Evolutionary conservation across 1,140 invertebrate species (phyloP).

Genomic region (Drosophila nannoptera): DNA sequence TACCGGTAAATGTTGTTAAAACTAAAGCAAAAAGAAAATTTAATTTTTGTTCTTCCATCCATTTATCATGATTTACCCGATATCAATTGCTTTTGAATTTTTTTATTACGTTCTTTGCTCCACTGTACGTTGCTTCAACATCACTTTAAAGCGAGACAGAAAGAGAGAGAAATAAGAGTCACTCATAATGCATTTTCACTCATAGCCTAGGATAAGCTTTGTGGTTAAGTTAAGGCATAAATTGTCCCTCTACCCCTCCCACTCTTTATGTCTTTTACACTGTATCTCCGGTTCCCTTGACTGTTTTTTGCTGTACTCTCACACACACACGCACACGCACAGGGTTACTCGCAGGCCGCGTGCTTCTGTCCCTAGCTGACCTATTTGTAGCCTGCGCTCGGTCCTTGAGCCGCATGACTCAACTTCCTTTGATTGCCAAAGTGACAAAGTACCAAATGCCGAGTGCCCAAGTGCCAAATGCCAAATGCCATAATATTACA

Average conservation of each 20-base stretch:
- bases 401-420: slow-evolving; percentile 11
- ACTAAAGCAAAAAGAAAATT: slow-evolving; percentile 18
- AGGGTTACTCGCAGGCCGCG: background rate
- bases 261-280: too few relatives aligned
- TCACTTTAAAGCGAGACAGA: background rate
- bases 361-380: slow-evolving; percentile 16
- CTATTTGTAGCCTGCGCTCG: slow-evolving; percentile 1
- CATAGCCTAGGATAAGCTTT: slow-evolving; percentile 22
- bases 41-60: slow-evolving; percentile 8
- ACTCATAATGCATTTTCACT: slow-evolving; percentile 2
- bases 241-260: background rate
- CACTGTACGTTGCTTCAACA: background rate
- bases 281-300: slow-evolving; percentile 1
- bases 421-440: slow-evolving; percentile 3
- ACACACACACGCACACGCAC: background rate
- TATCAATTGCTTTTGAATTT: background rate
- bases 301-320: slow-evolving; percentile 34
- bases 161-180: background rate
- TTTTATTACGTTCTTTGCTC: background rate
- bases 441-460: background rate
- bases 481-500: background rate
- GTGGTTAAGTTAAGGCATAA: slow-evolving; percentile 7
- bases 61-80: background rate
- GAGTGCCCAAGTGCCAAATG: background rate
- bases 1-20: slow-evolving; percentile 69